Conservation (phyloP, 2,888 invertebrate species). For the Euspilapteryx auroguttella region DNA sequence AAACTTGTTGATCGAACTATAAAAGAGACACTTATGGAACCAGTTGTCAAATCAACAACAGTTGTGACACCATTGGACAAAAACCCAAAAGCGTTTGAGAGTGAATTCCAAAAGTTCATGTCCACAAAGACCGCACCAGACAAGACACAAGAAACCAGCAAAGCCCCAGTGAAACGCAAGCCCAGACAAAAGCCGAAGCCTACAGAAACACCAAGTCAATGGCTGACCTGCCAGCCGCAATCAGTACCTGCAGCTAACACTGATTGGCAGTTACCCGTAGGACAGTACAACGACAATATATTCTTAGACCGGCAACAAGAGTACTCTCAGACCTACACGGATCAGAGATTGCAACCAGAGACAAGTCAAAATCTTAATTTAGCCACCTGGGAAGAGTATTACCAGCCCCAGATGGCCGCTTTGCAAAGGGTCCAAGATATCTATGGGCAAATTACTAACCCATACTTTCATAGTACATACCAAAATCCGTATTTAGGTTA, state of each 20-base stretch:
- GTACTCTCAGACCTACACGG: no score
- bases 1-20: no score
- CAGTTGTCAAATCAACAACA: slow-evolving; percentile 24
- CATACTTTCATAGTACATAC: slow-evolving; percentile 34
- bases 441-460: slow-evolving; percentile 22
- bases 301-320: slow-evolving; percentile 31
- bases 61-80: slow-evolving; percentile 30
- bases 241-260: no score
- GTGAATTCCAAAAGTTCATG: slow-evolving; percentile 47
- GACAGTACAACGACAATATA: slow-evolving; percentile 44
- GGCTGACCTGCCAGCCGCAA: no score
- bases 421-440: slow-evolving; percentile 15
- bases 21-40: no score
- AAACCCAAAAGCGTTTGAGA: slow-evolving; percentile 40
- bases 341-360: slow-evolving; percentile 2
- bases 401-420: slow-evolving; percentile 12
- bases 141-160: slow-evolving; percentile 6
- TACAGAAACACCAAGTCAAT: no score
- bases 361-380: background rate
- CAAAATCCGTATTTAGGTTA: slow-evolving; percentile 37
- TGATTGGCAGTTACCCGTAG: slow-evolving; percentile 27
- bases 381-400: slow-evolving; percentile 10
- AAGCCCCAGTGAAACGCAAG: slow-evolving; percentile 4
- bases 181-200: no score
- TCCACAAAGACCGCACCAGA: slow-evolving; percentile 5